These are phyloP conservation scores for Lucinisca nassula DNA, from an alignment of 2,888 invertebrate genomes.

Conservation along the genomic window DNA sequence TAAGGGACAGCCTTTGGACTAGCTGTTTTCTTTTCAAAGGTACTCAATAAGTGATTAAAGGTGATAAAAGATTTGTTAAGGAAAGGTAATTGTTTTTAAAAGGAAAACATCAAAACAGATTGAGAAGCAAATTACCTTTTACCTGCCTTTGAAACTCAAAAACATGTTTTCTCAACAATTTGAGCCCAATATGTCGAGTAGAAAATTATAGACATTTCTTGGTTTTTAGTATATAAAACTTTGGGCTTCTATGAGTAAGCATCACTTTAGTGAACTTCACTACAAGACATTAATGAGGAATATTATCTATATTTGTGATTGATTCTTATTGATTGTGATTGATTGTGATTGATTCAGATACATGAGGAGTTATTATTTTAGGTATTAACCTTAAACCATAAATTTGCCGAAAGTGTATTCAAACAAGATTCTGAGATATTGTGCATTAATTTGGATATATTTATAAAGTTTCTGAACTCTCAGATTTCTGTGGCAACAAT, in stretches of 20 bases:
- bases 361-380: too few relatives aligned
- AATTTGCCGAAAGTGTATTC: too few relatives aligned
- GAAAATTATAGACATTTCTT: neutral
- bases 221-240: neutral
- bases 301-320: constrained; percentile 2
- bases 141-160: neutral
- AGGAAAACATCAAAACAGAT: neutral
- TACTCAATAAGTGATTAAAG: constrained; percentile 53
- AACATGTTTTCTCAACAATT: constrained; percentile 24
- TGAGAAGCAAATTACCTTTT: neutral
- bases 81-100: constrained; percentile 61
- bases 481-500: too few relatives aligned
- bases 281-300: neutral
- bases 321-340: neutral
- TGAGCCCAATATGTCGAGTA: constrained; percentile 19
- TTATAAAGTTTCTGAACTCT: too few relatives aligned
- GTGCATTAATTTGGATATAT: too few relatives aligned
- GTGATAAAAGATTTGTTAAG: constrained; percentile 31
- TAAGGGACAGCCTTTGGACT: constrained; percentile 47
- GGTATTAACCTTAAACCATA: too few relatives aligned
- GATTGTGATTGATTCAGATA: neutral
- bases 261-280: constrained; percentile 5
- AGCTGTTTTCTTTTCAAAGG: constrained; percentile 33
- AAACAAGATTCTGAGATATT: too few relatives aligned
- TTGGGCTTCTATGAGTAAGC: neutral